Conservation (phyloP, 2,888 invertebrate species). For the Trissolcus japonicus region DNA sequence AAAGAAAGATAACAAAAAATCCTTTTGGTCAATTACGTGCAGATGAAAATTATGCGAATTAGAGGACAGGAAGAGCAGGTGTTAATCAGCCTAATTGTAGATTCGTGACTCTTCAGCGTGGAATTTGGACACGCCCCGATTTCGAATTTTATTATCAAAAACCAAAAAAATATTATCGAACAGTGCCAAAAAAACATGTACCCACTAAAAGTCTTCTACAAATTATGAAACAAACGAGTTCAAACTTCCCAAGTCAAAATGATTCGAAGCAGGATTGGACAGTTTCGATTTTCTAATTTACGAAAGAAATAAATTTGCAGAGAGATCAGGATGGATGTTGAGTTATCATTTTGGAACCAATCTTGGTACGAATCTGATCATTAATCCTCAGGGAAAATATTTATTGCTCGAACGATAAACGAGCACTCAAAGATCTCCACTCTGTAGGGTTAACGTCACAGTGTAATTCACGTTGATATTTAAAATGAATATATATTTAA, state of each 20-base stretch:
- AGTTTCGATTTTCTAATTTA: slow-evolving; percentile 1
- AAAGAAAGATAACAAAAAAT: slow-evolving; percentile 21
- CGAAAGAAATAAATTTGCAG: neutral
- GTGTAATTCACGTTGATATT: slow-evolving; percentile 56
- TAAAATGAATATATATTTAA: slow-evolving; percentile 48
- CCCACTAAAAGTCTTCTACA: slow-evolving; percentile 27
- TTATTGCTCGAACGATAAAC: slow-evolving; percentile 30
- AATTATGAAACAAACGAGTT: slow-evolving; percentile 30
- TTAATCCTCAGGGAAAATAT: slow-evolving; percentile 52
- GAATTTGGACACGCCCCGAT: slow-evolving; percentile 24
- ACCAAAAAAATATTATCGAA: slow-evolving; percentile 18
- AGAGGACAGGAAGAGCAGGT: slow-evolving; percentile 33
- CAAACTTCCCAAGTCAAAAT: slow-evolving; percentile 28
- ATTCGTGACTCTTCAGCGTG: slow-evolving; percentile 56
- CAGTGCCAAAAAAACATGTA: slow-evolving; percentile 40
- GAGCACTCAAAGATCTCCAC: slow-evolving; percentile 51
- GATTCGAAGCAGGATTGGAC: slow-evolving; percentile 46
- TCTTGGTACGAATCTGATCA: slow-evolving; percentile 49
- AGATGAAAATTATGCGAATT: slow-evolving; percentile 15
- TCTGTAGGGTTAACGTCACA: slow-evolving; percentile 57
- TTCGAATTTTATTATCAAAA: slow-evolving; percentile 25
- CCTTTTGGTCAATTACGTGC: slow-evolving; percentile 52
- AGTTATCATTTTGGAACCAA: slow-evolving; percentile 15
- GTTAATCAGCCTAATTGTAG: slow-evolving; percentile 54
- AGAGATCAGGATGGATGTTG: too few species aligned